Evolutionary conservation across 2,888 invertebrate genomes (phyloP), one percentile per base, ranked within the genome.

Genomic region (Drosophila sordidapex): DNA sequence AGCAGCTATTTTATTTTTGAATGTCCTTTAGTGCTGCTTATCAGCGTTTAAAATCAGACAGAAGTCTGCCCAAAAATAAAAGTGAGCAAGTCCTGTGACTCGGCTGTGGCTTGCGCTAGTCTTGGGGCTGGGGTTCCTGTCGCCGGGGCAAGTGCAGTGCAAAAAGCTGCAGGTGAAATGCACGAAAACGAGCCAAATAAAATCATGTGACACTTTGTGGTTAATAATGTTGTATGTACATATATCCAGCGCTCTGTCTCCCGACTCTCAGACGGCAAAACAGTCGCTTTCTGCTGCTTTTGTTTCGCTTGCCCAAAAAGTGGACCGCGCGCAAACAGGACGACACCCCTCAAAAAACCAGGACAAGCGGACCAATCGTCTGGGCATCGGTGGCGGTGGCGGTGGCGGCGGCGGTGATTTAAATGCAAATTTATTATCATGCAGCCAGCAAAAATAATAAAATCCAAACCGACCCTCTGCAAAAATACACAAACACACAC

Each of bases 141-240:
- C 38, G 56, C 40, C 38, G 48, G 49, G 51, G 8, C 62, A 40
- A 60, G 43, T 74, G 58, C 78, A 64, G 63, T 52, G 53, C 60
- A 69, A 72, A 73, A 71, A 79, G 86, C 86, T 89, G 87, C 88
- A 88, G 90, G 86, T 83, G 72, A 81, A 89, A 51, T 87, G 76
- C 83, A 89, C 68, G 74, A 67, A 73, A 78, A 81, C 87, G 74
- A 70, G 71, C 79, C 79, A 88, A 90, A 90, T 87, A 87, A 87
- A 87, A 87, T 87, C 90, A 87, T 90, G 90, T 87, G 87, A 87
- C 90, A 87, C 90, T 87, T 87, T 87, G 87, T 90, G 87, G 87
- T 87, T 87, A 90, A 87, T 87, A 87, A 87, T 82, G 89, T 89
- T 80, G 79, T 79, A 82, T 74, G 66, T 74, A 57, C 53, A 38